A percentile compares a stretch with the other conserved stretches of the same genome.
These are phyloP conservation scores for Synanthedon tipuliformis DNA, from an alignment of 2,888 invertebrate species.

Conservation along the genomic window DNA sequence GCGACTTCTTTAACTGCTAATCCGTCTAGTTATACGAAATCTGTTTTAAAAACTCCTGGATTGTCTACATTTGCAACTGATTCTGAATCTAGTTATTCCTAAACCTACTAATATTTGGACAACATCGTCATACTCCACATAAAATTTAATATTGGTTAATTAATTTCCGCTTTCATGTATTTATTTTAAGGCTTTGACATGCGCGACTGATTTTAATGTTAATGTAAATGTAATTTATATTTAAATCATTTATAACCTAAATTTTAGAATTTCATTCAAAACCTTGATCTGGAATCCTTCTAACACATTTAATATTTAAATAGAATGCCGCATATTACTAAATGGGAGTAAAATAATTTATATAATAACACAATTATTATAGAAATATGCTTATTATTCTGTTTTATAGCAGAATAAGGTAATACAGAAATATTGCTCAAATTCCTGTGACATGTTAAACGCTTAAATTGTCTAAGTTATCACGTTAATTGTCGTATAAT, in stretches of 20 bases:
- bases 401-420: background rate
- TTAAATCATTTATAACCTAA: background rate
- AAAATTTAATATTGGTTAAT: too few relatives aligned
- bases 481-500: too few relatives aligned
- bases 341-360: background rate
- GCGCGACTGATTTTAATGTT: conserved; percentile 14
- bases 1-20: background rate
- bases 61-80: background rate
- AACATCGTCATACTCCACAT: too few relatives aligned
- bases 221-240: background rate
- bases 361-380: too few relatives aligned
- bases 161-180: too few relatives aligned
- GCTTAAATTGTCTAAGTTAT: background rate
- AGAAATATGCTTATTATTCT: background rate
- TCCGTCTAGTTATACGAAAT: background rate
- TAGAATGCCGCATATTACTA: background rate
- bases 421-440: background rate
- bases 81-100: conserved; percentile 5
- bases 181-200: background rate
- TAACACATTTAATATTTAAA: background rate
- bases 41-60: background rate
- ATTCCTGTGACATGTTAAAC: background rate
- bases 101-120: conserved; percentile 3
- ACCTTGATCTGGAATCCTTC: background rate
- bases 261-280: background rate